phyloP scores from a whole-genome alignment of 2,797 vertebrate species.

The Takifugu rubripes region DNA sequence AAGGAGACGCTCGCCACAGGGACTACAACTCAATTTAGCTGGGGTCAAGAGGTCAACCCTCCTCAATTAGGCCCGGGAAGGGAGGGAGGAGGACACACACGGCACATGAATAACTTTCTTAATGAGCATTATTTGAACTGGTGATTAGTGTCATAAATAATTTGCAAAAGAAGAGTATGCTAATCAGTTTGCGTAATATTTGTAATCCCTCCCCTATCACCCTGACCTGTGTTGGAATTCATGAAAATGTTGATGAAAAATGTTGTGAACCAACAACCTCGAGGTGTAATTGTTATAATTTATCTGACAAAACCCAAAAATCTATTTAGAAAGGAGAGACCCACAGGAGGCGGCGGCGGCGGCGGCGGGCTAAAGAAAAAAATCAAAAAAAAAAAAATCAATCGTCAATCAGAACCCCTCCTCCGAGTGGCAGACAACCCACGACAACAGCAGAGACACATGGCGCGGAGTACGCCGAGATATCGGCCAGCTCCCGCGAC shows the following conservation, averaged over 20 bases:
- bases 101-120: constrained; percentile 75
- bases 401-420: constrained; percentile 38
- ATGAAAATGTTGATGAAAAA: constrained; percentile 6
- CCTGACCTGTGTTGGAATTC: constrained; percentile 10
- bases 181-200: constrained; percentile 67
- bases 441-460: constrained; percentile 72
- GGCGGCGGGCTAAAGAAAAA: not conserved
- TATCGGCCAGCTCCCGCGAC: constrained; percentile 79
- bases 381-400: not conserved
- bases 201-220: constrained; percentile 46
- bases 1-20: constrained; percentile 78
- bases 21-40: constrained; percentile 82
- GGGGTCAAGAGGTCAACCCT: constrained; percentile 76
- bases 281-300: constrained; percentile 35
- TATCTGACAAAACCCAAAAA: constrained; percentile 13
- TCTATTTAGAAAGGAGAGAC: not conserved
- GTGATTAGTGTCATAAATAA: constrained; percentile 77
- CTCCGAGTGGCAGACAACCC: constrained; percentile 65
- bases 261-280: constrained; percentile 35
- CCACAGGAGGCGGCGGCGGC: too few species aligned
- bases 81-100: constrained; percentile 64
- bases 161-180: constrained; percentile 67
- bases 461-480: constrained; percentile 69
- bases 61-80: constrained; percentile 74
- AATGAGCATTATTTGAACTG: constrained; percentile 78